Evolutionary conservation across 2,797 vertebrate species (phyloP), one percentile per base, ranked within the genome.

Genomic region (Mallotus villosus): DNA sequence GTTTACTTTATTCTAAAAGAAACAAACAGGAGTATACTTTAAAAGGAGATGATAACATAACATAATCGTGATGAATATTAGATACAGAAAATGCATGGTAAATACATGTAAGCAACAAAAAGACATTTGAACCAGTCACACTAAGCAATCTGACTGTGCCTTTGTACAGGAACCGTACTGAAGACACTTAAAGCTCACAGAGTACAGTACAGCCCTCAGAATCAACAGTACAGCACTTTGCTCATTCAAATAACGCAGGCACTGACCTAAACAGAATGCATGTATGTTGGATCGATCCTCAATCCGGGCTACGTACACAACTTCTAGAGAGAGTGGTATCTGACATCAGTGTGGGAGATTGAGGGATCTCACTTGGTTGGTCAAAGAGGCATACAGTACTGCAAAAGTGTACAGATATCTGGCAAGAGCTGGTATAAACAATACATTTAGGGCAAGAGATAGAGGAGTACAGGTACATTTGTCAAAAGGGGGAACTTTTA

Each of bases 1-100:
- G 88, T 92, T 92, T 91, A 85, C 88, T 92, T 90, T 88, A 91
- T 91, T 92, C 87, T 89, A 89, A 92, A 90, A 90, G 85, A 88
- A 89, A 90, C 87, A 90, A 83, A 87, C 80, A 87, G 62, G 82
- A 79, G 72, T 89, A 87, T 84, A 85, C 81, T 84, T 87, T 88
- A 84, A 88, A 88, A 90, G 90, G 83, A 89, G 87, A 90, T 87
- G 78, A 87, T 91, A 91, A 41, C 86, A 91, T 87, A 85, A 80
- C 78, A 81, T 78, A 16, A 70, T 86, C 74, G 71, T 76, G 85
- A 84, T 86, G 86, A 86, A 89, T 90, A 90, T 93, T 93, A 93
- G 87, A 82, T 78, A 85, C 81, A 88, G 81, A 84, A 82, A 85
- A 78, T 80, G 72, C 78, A 75, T 84, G 84, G 87, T 88, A 82